phyloP scores from a whole-genome alignment of 2,113 vertebrate species.

The Scalopus aquaticus region DNA sequence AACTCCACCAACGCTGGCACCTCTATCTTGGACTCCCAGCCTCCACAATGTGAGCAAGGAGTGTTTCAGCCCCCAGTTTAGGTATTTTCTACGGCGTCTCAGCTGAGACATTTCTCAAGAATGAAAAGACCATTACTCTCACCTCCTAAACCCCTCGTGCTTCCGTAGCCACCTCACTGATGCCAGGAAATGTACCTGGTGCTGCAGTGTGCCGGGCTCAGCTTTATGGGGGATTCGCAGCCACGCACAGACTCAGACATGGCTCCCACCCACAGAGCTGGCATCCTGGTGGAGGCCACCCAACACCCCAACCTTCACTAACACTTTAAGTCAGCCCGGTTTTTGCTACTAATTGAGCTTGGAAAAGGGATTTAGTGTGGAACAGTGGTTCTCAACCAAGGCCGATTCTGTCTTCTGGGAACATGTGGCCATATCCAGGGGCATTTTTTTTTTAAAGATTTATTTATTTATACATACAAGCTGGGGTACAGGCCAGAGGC shows the following conservation, averaged over 20 bases:
- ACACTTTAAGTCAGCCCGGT: background rate
- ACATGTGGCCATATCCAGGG: background rate
- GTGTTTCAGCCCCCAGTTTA: background rate
- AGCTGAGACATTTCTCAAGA: background rate
- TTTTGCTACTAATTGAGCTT: background rate
- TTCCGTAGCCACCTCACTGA: background rate
- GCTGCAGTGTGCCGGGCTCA: background rate
- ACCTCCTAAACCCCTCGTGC: background rate
- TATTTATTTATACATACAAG: no score
- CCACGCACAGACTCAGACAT: fast-evolving
- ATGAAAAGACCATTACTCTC: no score
- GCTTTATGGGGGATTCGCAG: no score
- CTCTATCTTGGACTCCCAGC: background rate
- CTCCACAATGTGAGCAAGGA: background rate
- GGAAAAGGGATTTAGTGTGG: background rate
- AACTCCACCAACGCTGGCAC: fast-evolving
- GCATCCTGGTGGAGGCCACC: fast-evolving
- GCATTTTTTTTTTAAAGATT: no score
- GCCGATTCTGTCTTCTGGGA: background rate
- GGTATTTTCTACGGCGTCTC: background rate
- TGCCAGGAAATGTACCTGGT: fast-evolving
- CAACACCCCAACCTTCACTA: background rate
- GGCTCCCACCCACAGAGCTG: background rate
- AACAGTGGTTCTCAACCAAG: background rate
- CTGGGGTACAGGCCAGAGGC: no score